Conservation (phyloP, 2,113 vertebrate genomes). For the Gymnarchus niloticus region DNA sequence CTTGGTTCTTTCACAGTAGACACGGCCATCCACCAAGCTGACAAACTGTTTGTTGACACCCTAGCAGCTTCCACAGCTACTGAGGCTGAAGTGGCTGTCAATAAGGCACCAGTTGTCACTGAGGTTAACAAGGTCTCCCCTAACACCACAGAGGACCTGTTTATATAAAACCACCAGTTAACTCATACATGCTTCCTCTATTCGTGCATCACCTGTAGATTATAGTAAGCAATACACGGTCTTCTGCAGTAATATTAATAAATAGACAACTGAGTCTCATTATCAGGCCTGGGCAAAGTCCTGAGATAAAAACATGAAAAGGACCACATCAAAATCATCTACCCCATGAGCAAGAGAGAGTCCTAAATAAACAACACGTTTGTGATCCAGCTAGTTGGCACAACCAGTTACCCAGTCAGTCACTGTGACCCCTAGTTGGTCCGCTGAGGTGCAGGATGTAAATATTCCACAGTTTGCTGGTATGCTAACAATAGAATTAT, state of each 20-base stretch:
- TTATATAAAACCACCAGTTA: background rate
- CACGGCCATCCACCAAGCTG: background rate
- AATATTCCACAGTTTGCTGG: too few relatives aligned
- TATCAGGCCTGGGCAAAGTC: background rate
- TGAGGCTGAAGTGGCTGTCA: background rate
- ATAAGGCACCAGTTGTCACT: background rate
- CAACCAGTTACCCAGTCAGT: background rate
- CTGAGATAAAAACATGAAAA: background rate
- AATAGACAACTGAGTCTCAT: background rate
- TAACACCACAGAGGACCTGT: background rate
- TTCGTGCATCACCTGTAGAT: too few relatives aligned
- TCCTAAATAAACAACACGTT: background rate
- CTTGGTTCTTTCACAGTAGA: background rate
- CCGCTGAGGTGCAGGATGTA: too few relatives aligned
- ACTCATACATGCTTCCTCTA: background rate
- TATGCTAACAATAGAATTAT: background rate
- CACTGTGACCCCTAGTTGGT: too few relatives aligned
- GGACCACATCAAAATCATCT: too few relatives aligned
- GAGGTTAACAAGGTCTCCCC: background rate
- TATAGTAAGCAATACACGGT: background rate
- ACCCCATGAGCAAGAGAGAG: background rate
- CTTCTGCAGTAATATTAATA: background rate
- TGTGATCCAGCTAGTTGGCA: background rate
- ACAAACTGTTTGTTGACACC: background rate
- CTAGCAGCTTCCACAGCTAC: background rate